A percentile compares a stretch with the other conserved stretches of the same genome.
Conservation (phyloP, 2,113 vertebrate species). For the Triplophysa rosa region DNA sequence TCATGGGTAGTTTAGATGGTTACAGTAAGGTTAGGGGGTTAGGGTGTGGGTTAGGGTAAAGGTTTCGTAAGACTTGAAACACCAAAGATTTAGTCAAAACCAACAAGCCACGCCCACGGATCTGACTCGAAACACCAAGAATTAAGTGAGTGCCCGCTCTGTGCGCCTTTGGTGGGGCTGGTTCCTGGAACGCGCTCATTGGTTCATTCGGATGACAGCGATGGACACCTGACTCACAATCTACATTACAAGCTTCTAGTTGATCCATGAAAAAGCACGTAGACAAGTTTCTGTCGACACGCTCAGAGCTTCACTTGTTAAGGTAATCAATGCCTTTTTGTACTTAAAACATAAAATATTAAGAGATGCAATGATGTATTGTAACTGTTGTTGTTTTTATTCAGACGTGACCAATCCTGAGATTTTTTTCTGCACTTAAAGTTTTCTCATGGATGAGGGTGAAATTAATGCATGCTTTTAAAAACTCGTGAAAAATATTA, state of each 20-base stretch:
- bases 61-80: too few relatives aligned
- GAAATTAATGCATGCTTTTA: background rate
- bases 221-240: conserved; percentile 45
- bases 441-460: background rate
- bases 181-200: conserved; percentile 40
- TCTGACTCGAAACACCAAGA: too few relatives aligned
- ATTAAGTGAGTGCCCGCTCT: too few relatives aligned
- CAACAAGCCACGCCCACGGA: too few relatives aligned
- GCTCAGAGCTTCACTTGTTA: background rate
- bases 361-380: background rate
- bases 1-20: too few relatives aligned
- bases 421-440: background rate
- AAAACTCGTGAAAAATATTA: background rate
- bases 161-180: background rate
- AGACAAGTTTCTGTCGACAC: conserved; percentile 31
- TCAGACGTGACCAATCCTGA: background rate
- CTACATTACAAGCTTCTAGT: conserved; percentile 6
- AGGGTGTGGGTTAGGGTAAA: too few relatives aligned
- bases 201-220: conserved; percentile 11
- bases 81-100: too few relatives aligned
- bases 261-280: conserved; percentile 52
- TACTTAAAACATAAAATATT: background rate
- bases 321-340: background rate
- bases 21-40: too few relatives aligned
- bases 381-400: background rate